Percentiles rank a stretch among this genome's conserved stretches.
These are phyloP conservation scores for Chymomyza costata DNA, from an alignment of 1,140 invertebrate species.

Conservation along the genomic window DNA sequence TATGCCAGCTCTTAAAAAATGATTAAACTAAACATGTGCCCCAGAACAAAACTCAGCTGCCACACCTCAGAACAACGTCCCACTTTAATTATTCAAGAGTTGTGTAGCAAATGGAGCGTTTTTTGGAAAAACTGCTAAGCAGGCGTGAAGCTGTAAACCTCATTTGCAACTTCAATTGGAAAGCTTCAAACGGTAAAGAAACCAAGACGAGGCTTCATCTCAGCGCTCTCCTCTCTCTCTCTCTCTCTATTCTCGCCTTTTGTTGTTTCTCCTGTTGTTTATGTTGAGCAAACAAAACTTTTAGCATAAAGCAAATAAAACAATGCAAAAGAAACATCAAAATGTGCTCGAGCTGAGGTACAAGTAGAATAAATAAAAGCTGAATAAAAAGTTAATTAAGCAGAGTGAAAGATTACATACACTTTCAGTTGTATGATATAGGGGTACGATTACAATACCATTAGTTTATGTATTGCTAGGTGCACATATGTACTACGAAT, in stretches of 20 bases:
- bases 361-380: too few relatives aligned
- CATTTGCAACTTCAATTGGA: slow-evolving; percentile 37
- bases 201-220: too few relatives aligned
- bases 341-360: background rate
- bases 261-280: too few relatives aligned
- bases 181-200: background rate
- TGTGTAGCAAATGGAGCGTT: slow-evolving; percentile 36
- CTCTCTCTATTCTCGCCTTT: too few relatives aligned
- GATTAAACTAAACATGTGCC: slow-evolving; percentile 42
- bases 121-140: background rate
- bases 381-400: too few relatives aligned
- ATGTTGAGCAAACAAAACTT: slow-evolving; percentile 24
- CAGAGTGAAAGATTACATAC: too few relatives aligned
- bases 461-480: too few relatives aligned
- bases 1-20: background rate
- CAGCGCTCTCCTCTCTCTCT: too few relatives aligned
- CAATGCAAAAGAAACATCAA: slow-evolving; percentile 4
- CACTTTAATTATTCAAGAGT: slow-evolving; percentile 58
- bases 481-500: too few relatives aligned
- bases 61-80: slow-evolving; percentile 1
- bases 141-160: slow-evolving; percentile 48
- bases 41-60: slow-evolving; percentile 13
- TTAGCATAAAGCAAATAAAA: slow-evolving; percentile 15
- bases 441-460: too few relatives aligned
- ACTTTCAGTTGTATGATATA: too few relatives aligned